Evolutionary conservation across 2,888 invertebrate species (phyloP).

Genomic region (Drosophila fungiperda): DNA sequence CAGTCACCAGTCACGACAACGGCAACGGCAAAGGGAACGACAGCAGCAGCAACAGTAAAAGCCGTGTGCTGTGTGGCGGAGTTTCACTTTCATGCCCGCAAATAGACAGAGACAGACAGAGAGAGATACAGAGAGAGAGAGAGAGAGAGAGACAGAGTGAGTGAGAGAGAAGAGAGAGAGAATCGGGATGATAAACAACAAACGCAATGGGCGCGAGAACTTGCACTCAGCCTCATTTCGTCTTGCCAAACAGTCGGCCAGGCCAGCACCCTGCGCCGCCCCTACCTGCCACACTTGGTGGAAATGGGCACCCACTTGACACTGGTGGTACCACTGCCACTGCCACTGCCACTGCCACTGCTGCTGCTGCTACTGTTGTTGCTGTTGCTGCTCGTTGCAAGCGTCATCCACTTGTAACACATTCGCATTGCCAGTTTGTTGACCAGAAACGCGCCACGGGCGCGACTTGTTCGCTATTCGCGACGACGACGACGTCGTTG

Average conservation of each 20-base stretch:
- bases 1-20: conserved; percentile 29
- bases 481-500: conserved; percentile 34
- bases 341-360: conserved; percentile 1
- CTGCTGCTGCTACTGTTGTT: conserved; percentile 1
- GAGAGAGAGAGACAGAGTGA: conserved; percentile 23
- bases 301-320: conserved; percentile 49
- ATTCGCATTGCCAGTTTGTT: conserved; percentile 52
- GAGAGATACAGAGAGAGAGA: conserved; percentile 13
- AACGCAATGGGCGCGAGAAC: conserved; percentile 61
- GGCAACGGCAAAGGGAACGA: conserved; percentile 47
- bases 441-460: conserved; percentile 59
- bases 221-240: conserved; percentile 76
- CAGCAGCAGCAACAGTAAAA: conserved; percentile 55
- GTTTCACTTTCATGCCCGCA: conserved; percentile 72
- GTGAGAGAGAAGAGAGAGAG: conserved; percentile 22
- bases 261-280: conserved; percentile 6
- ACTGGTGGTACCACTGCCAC: neutral
- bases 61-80: conserved; percentile 56
- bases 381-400: conserved; percentile 33
- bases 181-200: conserved; percentile 49
- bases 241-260: conserved; percentile 50
- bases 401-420: conserved; percentile 75
- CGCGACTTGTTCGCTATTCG: conserved; percentile 61
- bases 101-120: conserved; percentile 36
- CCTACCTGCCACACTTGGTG: neutral